A percentile compares a stretch with the other conserved stretches of the same genome.
Conservation (phyloP, 2,888 invertebrate genomes). For the Pachymerium ferrugineum region DNA sequence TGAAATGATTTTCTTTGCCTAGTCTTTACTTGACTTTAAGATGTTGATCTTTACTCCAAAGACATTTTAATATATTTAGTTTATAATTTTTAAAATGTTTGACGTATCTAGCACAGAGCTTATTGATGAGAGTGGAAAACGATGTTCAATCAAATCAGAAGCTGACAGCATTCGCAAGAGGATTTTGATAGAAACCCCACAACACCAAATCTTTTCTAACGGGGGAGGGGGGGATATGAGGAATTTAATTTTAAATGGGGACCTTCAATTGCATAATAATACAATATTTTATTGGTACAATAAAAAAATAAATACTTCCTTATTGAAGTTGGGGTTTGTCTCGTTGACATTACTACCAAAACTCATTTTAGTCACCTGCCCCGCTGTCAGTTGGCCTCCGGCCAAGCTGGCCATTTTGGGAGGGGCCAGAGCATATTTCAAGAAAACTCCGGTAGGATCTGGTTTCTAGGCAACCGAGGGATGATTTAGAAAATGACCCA, state of each 20-base stretch:
- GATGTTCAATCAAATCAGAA: background rate
- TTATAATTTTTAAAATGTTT: background rate
- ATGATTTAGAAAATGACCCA: constrained; percentile 27
- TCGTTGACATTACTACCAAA: background rate
- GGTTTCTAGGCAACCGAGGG: constrained; percentile 14
- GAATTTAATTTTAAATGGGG: no score
- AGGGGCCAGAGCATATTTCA: background rate
- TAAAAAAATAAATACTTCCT: no score
- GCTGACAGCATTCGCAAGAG: background rate
- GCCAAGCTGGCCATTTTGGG: constrained; percentile 24
- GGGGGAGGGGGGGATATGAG: no score
- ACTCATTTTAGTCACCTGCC: background rate
- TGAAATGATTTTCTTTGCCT: no score
- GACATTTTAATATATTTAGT: background rate
- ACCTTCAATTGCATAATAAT: no score
- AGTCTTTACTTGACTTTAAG: no score
- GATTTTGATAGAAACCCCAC: constrained; percentile 22
- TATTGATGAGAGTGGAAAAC: constrained; percentile 2
- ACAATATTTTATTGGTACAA: no score
- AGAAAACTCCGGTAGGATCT: background rate
- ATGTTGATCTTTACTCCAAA: no score
- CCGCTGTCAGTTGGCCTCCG: constrained; percentile 1
- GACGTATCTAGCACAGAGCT: background rate
- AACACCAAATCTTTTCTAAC: no score
- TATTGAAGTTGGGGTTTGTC: no score